Evolutionary conservation across 2,797 vertebrate species (phyloP), one percentile per base, ranked within the genome.

Genomic region (Sorex maritimensis): DNA sequence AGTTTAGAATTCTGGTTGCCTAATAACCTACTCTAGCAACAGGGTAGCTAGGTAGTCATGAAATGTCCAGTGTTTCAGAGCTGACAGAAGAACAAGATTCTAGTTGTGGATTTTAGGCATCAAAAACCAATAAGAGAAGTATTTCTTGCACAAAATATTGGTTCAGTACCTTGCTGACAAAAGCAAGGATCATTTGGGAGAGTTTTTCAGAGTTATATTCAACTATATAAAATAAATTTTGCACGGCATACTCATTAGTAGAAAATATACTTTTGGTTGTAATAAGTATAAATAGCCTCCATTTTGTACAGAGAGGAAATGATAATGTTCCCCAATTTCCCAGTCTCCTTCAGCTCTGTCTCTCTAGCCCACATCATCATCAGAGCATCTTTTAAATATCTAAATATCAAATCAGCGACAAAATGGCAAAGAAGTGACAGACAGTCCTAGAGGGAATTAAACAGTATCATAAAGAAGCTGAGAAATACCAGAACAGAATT

Each of bases 151-250:
- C 21, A 82, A 89, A 91, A 72, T 88, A 94, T 49, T 61, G 55
- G 61, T 89, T 91, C 55, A 61, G 34, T 74, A 61, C 34, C 34
- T 94, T 81, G 26, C 71, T 86, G 55, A 88, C 80, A 65, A 91
- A 24, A 86, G 24, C 38, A 34, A 88, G 52, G 85, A 95, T 92
- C 87, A 92, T 88, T 83, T 78, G 73, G 83, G 96, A 77, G 30
- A 68, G 52, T 84, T 81, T 94, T 92, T 71, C 38, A 85, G 41
- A 84, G 88, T 23, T 17, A 69, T 75, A 30, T n/a, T 84, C 58
- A 95, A 74, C 55, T 83, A 81, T 88, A 58, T 58, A 46, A 77
- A 90, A 69, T 73, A 87, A 28, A 91, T 94, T 93, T 83, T 93
- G 86, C 52, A 92, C 46, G 65, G 7, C 10, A 34, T 24, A 46